phyloP scores from a whole-genome alignment of 1,140 invertebrate genomes.

The Drosophila auraria region DNA sequence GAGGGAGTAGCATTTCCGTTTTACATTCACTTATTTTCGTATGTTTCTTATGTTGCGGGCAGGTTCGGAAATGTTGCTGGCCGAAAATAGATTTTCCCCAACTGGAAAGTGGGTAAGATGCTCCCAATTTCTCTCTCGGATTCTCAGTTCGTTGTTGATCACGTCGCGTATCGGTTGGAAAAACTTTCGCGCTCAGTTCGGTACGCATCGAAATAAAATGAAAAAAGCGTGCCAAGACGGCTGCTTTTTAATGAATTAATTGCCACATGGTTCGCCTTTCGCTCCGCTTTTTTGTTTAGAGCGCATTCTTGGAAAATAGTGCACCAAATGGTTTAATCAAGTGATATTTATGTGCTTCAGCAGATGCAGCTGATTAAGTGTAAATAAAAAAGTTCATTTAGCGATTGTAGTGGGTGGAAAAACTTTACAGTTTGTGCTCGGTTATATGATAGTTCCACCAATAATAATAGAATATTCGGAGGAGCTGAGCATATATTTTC shows the following conservation, averaged over 20 bases:
- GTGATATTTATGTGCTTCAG: constrained; percentile 79
- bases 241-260: constrained; percentile 76
- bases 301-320: constrained; percentile 53
- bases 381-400: constrained; percentile 62
- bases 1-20: constrained; percentile 42
- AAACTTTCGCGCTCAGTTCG: constrained; percentile 17
- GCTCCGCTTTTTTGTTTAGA: constrained; percentile 50
- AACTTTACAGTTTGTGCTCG: constrained; percentile 57
- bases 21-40: constrained; percentile 42
- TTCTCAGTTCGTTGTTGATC: constrained; percentile 66
- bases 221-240: constrained; percentile 69
- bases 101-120: constrained; percentile 39
- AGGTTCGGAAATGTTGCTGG: constrained; percentile 69
- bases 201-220: constrained; percentile 41
- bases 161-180: constrained; percentile 43
- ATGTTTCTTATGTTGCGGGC: constrained; percentile 59
- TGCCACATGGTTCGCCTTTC: constrained; percentile 46
- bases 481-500: constrained; percentile 20
- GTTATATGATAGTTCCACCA: constrained; percentile 60
- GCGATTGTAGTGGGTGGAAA: constrained; percentile 22
- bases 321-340: constrained; percentile 81
- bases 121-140: constrained; percentile 26
- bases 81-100: constrained; percentile 72
- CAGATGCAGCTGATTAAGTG: constrained; percentile 81
- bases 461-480: constrained; percentile 69